Conservation (phyloP, 2,113 vertebrate genomes). For the Mobula hypostoma region DNA sequence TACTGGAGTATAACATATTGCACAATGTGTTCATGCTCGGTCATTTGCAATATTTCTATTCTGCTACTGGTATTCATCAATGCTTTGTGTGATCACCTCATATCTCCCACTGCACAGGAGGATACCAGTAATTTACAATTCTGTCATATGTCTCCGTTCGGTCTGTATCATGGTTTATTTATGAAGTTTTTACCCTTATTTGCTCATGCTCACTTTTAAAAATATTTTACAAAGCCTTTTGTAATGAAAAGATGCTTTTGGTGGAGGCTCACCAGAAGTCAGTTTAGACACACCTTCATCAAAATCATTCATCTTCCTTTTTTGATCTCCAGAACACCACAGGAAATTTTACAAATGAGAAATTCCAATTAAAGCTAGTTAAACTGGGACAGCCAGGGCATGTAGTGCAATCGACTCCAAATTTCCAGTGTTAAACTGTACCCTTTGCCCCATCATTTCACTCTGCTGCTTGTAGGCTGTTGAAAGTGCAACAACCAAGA, state of each 20-base stretch:
- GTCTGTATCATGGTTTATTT: not conserved
- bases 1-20: not conserved
- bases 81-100: not conserved
- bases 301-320: too few species aligned
- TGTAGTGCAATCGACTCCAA: not conserved
- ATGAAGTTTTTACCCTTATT: not conserved
- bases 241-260: not conserved
- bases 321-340: not conserved
- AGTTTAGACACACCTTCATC: not conserved
- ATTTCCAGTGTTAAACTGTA: not conserved
- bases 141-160: not conserved
- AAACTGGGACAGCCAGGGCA: not conserved
- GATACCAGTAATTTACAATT: not conserved
- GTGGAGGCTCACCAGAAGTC: not conserved
- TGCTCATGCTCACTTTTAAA: not conserved
- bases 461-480: not conserved
- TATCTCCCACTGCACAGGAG: conserved; percentile 3
- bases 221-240: not conserved
- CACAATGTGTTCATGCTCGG: not conserved
- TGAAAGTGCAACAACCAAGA: not conserved
- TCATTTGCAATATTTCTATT: conserved; percentile 18
- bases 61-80: not conserved
- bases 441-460: not conserved
- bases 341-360: not conserved
- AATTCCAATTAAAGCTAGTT: not conserved